Percentiles rank a stretch among this genome's conserved stretches.
Conservation (phyloP, 2,797 vertebrate species). For the Glyptemys insculpta region DNA sequence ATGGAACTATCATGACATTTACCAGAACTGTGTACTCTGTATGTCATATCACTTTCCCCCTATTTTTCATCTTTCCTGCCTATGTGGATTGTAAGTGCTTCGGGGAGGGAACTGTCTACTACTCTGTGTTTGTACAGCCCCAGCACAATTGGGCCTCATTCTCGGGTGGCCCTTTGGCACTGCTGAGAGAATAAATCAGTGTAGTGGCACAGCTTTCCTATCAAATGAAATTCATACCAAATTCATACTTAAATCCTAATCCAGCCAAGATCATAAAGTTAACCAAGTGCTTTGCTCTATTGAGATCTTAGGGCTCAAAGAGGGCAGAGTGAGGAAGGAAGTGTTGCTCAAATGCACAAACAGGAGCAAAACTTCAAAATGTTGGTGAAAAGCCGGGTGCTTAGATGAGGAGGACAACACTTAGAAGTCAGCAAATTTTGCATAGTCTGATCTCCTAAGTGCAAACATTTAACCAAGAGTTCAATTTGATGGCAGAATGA, state of each 20-base stretch:
- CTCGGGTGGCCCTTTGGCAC: neutral
- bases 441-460: neutral
- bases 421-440: neutral
- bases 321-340: neutral
- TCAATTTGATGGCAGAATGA: neutral
- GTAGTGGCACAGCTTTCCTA: neutral
- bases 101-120: too few relatives aligned
- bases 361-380: neutral
- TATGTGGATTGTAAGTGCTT: neutral
- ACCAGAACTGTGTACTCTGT: neutral
- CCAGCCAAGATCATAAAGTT: neutral
- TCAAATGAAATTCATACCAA: neutral
- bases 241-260: neutral
- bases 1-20: neutral
- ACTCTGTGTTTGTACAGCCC: too few relatives aligned
- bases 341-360: neutral
- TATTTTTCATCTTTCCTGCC: neutral
- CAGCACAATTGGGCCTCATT: too few relatives aligned
- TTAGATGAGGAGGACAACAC: neutral
- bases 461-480: neutral
- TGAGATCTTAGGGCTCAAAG: neutral
- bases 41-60: neutral
- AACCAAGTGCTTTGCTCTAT: fast-evolving
- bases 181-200: neutral
- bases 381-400: neutral